phyloP scores from a whole-genome alignment of 2,888 invertebrate genomes.

The Meiosimyza decipiens region DNA sequence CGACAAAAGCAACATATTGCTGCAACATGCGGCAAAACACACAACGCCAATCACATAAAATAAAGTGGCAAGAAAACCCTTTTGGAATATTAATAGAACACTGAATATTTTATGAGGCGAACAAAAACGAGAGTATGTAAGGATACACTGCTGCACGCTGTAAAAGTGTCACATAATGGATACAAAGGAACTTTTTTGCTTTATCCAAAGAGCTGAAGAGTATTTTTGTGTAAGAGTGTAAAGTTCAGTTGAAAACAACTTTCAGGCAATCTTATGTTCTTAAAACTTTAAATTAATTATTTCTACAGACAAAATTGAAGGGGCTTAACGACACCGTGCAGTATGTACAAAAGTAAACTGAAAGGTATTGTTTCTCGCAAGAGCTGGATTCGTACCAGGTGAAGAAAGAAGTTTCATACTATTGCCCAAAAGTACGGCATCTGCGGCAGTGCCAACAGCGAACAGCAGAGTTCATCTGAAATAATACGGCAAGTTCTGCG shows the following conservation, averaged over 20 bases:
- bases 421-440: too few species aligned
- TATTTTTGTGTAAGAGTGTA: background rate
- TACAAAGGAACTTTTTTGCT: background rate
- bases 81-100: slow-evolving; percentile 63
- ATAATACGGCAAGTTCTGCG: too few species aligned
- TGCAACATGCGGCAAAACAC: slow-evolving; percentile 28
- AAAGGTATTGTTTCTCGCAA: too few species aligned
- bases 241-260: background rate
- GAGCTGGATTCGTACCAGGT: too few species aligned
- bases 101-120: slow-evolving; percentile 49
- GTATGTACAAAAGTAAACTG: too few species aligned
- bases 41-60: slow-evolving; percentile 52
- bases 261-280: background rate
- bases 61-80: slow-evolving; percentile 51
- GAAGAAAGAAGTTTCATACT: too few species aligned
- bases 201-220: background rate
- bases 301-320: too few species aligned
- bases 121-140: slow-evolving; percentile 2
- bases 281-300: too few species aligned
- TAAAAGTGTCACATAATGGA: slow-evolving; percentile 19
- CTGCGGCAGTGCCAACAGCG: too few species aligned
- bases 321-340: too few species aligned
- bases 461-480: too few species aligned
- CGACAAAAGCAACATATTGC: slow-evolving; percentile 11
- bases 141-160: slow-evolving; percentile 2